A percentile compares a stretch with the other conserved stretches of the same genome.
Evolutionary conservation across 2,888 invertebrate species (phyloP).

Genomic region (Catocala sponsa): DNA sequence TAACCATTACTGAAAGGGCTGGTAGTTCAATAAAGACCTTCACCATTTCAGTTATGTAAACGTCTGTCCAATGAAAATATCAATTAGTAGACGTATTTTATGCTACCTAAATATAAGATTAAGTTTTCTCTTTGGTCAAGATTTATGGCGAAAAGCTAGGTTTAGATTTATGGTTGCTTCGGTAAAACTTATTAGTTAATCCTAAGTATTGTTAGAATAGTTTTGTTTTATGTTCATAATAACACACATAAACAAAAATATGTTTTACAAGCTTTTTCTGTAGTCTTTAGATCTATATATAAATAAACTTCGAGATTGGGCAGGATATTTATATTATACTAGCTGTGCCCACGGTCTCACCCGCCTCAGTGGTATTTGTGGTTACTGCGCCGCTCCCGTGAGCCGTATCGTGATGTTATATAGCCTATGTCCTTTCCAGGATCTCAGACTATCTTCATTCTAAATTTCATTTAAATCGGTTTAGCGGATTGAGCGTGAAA

Average conservation of each 20-base stretch:
- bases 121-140: constrained; percentile 14
- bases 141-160: constrained; percentile 9
- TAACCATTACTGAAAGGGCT: constrained; percentile 19
- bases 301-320: too few relatives aligned
- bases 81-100: constrained; percentile 32
- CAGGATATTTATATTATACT: too few relatives aligned
- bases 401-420: too few relatives aligned
- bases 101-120: background rate
- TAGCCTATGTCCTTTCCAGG: too few relatives aligned
- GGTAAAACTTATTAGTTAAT: constrained; percentile 11
- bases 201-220: constrained; percentile 1
- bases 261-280: background rate
- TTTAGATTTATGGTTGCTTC: constrained; percentile 16
- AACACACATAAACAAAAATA: background rate
- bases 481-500: too few relatives aligned
- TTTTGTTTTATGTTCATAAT: background rate
- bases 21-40: constrained; percentile 21
- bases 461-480: too few relatives aligned
- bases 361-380: too few relatives aligned
- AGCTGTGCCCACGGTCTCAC: too few relatives aligned
- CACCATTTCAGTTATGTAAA: constrained; percentile 24
- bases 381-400: too few relatives aligned
- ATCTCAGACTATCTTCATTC: too few relatives aligned
- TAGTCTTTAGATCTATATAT: too few relatives aligned
- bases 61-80: constrained; percentile 42